Evolutionary conservation across 2,113 vertebrate species (phyloP).

Genomic region (Isurus oxyrinchus): DNA sequence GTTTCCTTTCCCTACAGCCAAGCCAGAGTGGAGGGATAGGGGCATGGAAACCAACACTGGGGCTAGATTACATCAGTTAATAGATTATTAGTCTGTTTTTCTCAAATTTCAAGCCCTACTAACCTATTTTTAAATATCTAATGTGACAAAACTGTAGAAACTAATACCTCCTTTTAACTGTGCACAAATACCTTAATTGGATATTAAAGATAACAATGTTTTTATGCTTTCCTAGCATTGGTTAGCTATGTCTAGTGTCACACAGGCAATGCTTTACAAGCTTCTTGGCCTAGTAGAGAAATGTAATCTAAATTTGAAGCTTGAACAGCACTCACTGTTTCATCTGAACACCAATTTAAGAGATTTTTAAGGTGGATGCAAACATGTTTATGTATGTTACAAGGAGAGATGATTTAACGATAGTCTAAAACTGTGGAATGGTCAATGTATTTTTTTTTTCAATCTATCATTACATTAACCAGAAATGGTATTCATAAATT

Average conservation of each 20-base stretch:
- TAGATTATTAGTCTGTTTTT: not conserved
- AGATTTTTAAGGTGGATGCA: not conserved
- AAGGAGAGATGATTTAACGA: not conserved
- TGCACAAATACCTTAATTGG: not conserved
- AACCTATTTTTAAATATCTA: not conserved
- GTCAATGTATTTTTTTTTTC: not conserved
- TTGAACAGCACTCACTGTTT: not conserved
- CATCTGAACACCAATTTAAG: not conserved
- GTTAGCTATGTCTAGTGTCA: not conserved
- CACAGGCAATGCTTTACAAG: not conserved
- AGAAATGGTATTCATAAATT: not conserved
- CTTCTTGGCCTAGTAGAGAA: not conserved
- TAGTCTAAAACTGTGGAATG: not conserved
- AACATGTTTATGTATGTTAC: not conserved
- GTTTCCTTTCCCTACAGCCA: not conserved
- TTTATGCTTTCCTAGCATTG: not conserved
- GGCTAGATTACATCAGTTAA: not conserved
- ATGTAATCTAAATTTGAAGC: not conserved
- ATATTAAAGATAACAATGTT: not conserved
- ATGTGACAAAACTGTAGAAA: not conserved
- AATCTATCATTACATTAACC: not conserved
- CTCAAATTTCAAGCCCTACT: not conserved
- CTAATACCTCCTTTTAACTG: not conserved
- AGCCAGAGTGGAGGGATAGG: not conserved
- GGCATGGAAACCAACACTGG: not conserved